A percentile compares a stretch with the other conserved stretches of the same genome.
Evolutionary conservation across 2,113 vertebrate species (phyloP).

Genomic region (Nipponia nippon): DNA sequence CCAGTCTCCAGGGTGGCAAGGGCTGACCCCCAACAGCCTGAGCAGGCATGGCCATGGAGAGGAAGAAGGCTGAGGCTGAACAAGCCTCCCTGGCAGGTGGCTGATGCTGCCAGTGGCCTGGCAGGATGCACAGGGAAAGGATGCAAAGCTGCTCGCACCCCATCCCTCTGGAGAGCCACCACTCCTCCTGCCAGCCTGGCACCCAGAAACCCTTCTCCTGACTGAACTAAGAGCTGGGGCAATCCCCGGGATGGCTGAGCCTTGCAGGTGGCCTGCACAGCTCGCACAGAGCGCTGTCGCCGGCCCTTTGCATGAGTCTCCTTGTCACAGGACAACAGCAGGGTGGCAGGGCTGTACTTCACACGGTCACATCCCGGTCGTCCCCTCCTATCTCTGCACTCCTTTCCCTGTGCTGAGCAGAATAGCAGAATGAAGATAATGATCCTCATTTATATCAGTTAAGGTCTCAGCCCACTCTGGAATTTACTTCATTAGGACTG

Average conservation of each 20-base stretch:
- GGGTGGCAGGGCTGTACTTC: constrained; percentile 22
- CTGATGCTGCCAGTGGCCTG: background rate
- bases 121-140: background rate
- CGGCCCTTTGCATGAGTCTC: background rate
- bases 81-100: rapidly evolving
- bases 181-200: background rate
- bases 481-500: constrained; percentile 68
- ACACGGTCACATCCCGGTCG: background rate
- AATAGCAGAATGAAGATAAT: constrained; percentile 65
- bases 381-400: constrained; percentile 15
- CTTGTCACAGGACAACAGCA: background rate
- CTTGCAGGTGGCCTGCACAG: background rate
- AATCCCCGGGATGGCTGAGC: background rate
- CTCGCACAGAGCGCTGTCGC: background rate
- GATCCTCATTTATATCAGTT: constrained; percentile 76
- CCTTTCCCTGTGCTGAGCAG: constrained; percentile 52
- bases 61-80: background rate
- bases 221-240: background rate
- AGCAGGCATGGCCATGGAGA: background rate
- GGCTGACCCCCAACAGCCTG: rapidly evolving
- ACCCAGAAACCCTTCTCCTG: background rate
- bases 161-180: background rate
- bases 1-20: background rate
- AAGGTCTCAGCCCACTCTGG: constrained; percentile 66
- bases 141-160: background rate